A percentile compares a stretch with the other conserved stretches of the same genome.
Conservation (phyloP, 2,113 vertebrate species). For the Ophiodon elongatus region DNA sequence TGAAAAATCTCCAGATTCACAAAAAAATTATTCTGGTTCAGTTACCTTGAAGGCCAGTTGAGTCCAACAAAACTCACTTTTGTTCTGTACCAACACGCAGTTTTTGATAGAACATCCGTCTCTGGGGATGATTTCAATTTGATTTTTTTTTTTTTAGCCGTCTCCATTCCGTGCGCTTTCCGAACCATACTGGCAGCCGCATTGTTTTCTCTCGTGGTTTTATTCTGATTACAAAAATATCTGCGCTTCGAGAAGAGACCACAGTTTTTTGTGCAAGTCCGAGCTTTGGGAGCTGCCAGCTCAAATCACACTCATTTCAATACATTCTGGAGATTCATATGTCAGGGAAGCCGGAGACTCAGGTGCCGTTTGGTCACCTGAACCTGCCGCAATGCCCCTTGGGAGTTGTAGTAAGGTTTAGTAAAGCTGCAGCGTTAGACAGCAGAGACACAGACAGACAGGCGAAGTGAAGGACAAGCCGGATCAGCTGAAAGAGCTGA, state of each 20-base stretch:
- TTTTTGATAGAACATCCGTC: background rate
- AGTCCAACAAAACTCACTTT: background rate
- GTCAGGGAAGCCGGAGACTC: conserved; percentile 62
- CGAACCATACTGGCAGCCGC: background rate
- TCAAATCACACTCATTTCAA: conserved; percentile 12
- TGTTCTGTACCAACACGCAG: background rate
- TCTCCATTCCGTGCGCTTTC: conserved; percentile 19
- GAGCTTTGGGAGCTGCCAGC: conserved; percentile 66
- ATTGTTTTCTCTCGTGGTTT: conserved; percentile 31
- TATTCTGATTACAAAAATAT: conserved; percentile 30
- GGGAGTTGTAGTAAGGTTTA: conserved; percentile 53
- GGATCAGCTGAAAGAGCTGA: conserved; percentile 44
- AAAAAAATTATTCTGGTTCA: conserved; percentile 1
- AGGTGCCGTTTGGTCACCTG: conserved; percentile 69
- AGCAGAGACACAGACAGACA: conserved; percentile 45
- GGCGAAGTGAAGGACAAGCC: conserved; percentile 15
- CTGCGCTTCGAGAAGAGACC: background rate
- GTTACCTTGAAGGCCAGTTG: conserved; percentile 5
- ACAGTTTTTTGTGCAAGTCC: background rate
- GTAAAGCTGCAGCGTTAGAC: conserved; percentile 67
- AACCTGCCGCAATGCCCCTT: conserved; percentile 63
- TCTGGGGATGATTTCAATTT: background rate
- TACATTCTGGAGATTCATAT: conserved; percentile 42
- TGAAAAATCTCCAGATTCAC: conserved; percentile 42
- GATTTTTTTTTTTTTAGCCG: conserved; percentile 13